Conservation (phyloP, 1,140 invertebrate species). For the Dufourea novaeangliae region DNA sequence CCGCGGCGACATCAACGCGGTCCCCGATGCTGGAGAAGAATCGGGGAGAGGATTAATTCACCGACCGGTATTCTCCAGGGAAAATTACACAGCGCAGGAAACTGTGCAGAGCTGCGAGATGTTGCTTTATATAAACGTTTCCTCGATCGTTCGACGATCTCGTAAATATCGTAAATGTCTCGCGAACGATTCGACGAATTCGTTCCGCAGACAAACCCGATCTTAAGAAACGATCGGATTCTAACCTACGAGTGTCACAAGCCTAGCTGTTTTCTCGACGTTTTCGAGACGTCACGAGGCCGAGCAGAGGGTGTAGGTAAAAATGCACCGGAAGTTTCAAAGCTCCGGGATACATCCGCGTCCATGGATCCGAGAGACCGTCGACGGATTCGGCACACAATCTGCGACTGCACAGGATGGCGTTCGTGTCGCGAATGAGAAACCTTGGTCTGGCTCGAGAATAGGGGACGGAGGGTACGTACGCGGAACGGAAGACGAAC, state of each 20-base stretch:
- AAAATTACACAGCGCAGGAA: neutral
- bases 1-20: conserved; percentile 6
- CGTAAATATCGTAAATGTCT: too few species aligned
- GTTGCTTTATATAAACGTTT: too few species aligned
- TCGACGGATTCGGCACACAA: conserved; percentile 59
- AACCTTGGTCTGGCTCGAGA: conserved; percentile 19
- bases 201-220: too few species aligned
- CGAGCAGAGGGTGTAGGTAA: too few species aligned
- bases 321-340: conserved; percentile 5
- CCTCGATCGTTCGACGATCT: neutral
- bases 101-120: too few species aligned
- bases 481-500: conserved; percentile 28
- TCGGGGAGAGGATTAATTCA: neutral
- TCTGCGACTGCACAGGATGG: conserved; percentile 50
- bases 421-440: conserved; percentile 68
- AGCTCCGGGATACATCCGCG: neutral
- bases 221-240: too few species aligned
- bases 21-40: neutral
- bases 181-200: too few species aligned
- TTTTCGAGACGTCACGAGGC: too few species aligned
- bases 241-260: too few species aligned
- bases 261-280: too few species aligned
- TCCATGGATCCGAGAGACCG: too few species aligned
- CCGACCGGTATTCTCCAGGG: too few species aligned
- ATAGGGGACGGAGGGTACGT: neutral